Percentiles rank a stretch among this genome's conserved stretches.
These are phyloP conservation scores for Proterorhinus semilunaris DNA, from an alignment of 2,113 vertebrate species.

Conservation along the genomic window DNA sequence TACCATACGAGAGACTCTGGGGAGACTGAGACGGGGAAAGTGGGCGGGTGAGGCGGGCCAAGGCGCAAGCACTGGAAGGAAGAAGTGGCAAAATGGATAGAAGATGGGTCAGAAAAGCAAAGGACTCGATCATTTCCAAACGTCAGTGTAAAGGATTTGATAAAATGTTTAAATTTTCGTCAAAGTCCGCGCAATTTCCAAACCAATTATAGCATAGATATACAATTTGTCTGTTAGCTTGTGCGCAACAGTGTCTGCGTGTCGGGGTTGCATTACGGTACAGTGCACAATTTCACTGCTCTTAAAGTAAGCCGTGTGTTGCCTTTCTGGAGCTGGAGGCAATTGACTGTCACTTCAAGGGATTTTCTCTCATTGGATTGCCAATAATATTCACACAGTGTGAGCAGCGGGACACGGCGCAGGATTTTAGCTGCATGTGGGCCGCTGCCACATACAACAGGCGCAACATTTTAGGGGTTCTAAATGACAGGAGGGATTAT, in stretches of 20 bases:
- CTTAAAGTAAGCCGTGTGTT: conserved; percentile 11
- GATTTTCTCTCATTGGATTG: conserved; percentile 43
- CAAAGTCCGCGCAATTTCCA: neutral
- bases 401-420: conserved; percentile 23
- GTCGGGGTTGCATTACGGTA: conserved; percentile 7
- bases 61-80: conserved; percentile 9
- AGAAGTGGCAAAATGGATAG: conserved; percentile 7
- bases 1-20: conserved; percentile 80
- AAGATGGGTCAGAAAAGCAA: neutral
- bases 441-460: neutral
- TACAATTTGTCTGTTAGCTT: neutral
- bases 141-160: conserved; percentile 20
- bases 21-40: conserved; percentile 49
- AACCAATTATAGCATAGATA: conserved; percentile 3
- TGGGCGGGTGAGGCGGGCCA: conserved; percentile 8
- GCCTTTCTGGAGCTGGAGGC: conserved; percentile 22
- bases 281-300: conserved; percentile 9
- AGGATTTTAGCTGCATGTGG: neutral
- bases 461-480: neutral
- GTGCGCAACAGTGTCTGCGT: conserved; percentile 8
- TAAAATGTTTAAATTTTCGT: conserved; percentile 5
- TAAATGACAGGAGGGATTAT: neutral
- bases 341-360: conserved; percentile 37
- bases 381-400: conserved; percentile 29
- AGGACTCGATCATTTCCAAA: conserved; percentile 14